A percentile compares a stretch with the other conserved stretches of the same genome.
Conservation (phyloP, 1,140 invertebrate genomes). For the Leucophenga varia region DNA sequence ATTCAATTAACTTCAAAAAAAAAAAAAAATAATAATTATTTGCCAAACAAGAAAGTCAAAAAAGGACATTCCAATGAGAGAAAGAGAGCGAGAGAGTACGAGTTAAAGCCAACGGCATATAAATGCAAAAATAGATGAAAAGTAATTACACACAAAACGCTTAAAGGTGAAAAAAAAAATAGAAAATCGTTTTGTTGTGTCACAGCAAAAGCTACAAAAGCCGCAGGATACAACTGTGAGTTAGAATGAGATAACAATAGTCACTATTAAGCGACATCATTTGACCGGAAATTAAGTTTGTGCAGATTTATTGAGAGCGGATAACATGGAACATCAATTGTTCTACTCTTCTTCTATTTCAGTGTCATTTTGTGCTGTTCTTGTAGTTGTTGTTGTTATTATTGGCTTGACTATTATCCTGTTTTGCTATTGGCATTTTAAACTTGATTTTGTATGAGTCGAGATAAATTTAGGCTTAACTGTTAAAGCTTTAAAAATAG, state of each 20-base stretch:
- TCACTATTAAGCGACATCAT: conserved; percentile 32
- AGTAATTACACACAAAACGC: conserved; percentile 49
- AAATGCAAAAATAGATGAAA: conserved; percentile 31
- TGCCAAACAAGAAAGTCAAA: conserved; percentile 16
- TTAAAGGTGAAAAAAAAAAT: conserved; percentile 44
- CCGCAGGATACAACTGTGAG: conserved; percentile 6
- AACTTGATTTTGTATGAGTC: no score
- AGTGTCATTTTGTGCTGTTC: no score
- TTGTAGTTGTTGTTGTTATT: no score
- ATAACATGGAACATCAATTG: conserved; percentile 34
- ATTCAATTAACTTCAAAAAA: conserved; percentile 55
- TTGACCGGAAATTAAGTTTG: conserved; percentile 55
- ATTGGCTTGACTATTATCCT: no score
- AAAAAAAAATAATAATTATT: conserved; percentile 38
- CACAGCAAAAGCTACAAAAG: no score
- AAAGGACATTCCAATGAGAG: conserved; percentile 21
- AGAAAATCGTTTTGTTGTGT: conserved; percentile 13
- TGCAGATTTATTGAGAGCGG: conserved; percentile 56
- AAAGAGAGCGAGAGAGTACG: conserved; percentile 6
- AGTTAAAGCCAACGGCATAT: conserved; percentile 33
- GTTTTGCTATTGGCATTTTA: no score
- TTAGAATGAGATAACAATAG: conserved; percentile 1
- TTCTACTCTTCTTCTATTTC: no score
- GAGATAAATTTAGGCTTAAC: no score
- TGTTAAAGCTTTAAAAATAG: no score